Conservation (phyloP, 1,140 invertebrate genomes). For the Bombus breviceps region DNA sequence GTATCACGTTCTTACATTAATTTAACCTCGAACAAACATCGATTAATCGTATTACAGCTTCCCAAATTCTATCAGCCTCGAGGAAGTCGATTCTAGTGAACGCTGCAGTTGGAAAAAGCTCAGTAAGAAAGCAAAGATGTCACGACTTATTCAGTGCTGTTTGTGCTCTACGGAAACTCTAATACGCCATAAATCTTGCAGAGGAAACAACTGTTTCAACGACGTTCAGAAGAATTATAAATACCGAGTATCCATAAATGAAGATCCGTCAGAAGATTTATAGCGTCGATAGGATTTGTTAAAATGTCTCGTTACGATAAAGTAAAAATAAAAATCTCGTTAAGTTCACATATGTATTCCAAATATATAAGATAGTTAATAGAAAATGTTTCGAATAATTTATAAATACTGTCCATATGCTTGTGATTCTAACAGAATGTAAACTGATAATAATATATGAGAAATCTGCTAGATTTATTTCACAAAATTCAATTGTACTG, state of each 20-base stretch:
- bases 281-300: too few species aligned
- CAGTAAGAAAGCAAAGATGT: background rate
- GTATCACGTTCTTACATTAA: too few species aligned
- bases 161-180: background rate
- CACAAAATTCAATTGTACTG: background rate
- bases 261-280: background rate
- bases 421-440: background rate
- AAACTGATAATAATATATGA: background rate
- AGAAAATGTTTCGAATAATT: background rate
- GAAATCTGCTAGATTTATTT: background rate
- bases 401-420: background rate
- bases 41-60: slow-evolving; percentile 41
- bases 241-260: background rate
- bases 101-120: background rate
- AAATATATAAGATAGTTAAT: background rate
- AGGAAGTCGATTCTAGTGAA: slow-evolving; percentile 45
- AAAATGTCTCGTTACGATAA: too few species aligned
- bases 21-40: background rate
- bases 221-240: background rate
- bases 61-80: slow-evolving; percentile 35
- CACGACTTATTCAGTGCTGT: background rate
- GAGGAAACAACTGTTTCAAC: background rate
- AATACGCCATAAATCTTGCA: too few species aligned
- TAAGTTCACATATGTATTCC: background rate
- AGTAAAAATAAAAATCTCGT: background rate